A percentile compares a stretch with the other conserved stretches of the same genome.
phyloP scores from a whole-genome alignment of 2,888 invertebrate species.

The Rhorus exstirpatorius region DNA sequence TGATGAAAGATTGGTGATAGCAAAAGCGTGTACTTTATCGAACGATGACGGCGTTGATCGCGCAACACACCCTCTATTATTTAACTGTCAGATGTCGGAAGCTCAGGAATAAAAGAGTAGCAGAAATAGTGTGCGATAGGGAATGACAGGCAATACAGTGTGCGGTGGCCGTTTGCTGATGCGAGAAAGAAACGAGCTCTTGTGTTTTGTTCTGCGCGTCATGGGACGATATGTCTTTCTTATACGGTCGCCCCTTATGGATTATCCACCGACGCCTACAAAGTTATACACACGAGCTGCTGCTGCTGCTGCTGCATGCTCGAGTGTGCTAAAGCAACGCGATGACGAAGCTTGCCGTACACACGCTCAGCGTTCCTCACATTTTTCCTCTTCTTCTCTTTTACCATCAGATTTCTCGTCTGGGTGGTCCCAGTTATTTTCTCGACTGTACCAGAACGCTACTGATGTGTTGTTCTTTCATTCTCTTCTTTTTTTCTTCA shows the following conservation, averaged over 20 bases:
- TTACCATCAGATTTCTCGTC: slow-evolving; percentile 12
- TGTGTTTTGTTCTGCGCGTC: slow-evolving; percentile 66
- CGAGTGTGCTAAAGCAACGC: slow-evolving; percentile 25
- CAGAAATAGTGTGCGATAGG: slow-evolving; percentile 16
- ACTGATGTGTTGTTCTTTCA: background rate
- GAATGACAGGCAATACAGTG: background rate
- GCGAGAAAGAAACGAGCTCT: slow-evolving; percentile 51
- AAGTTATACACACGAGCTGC: slow-evolving; percentile 46
- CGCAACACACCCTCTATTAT: slow-evolving; percentile 64
- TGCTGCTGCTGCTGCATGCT: background rate
- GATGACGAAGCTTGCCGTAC: slow-evolving; percentile 50
- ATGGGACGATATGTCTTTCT: slow-evolving; percentile 64
- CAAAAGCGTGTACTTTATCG: slow-evolving; percentile 26
- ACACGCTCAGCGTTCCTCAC: background rate
- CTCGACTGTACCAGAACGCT: background rate
- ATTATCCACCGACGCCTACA: slow-evolving; percentile 56
- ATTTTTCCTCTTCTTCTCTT: slow-evolving; percentile 22
- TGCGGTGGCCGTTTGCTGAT: slow-evolving; percentile 29
- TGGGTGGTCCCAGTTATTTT: slow-evolving; percentile 29
- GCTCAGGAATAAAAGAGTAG: slow-evolving; percentile 43
- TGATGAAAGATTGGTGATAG: slow-evolving; percentile 18
- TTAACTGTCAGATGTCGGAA: slow-evolving; percentile 67
- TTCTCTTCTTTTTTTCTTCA: slow-evolving; percentile 2
- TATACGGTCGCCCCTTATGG: slow-evolving; percentile 54
- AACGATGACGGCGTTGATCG: slow-evolving; percentile 67